Percentiles rank a stretch among this genome's conserved stretches.
phyloP scores from a whole-genome alignment of 2,113 vertebrate species.

The Maccullochella peelii region DNA sequence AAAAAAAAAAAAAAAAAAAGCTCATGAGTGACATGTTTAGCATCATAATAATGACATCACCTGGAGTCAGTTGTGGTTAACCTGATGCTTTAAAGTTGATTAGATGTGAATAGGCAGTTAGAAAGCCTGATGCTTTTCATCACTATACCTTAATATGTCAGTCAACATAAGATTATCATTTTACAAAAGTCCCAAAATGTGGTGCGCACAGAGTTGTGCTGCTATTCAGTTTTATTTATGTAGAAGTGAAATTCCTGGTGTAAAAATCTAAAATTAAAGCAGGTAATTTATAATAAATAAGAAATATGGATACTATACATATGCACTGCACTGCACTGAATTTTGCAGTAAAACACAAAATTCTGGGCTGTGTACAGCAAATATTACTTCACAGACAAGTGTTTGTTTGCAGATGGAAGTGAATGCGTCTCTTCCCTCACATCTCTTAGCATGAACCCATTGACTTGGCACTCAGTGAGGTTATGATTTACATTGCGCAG shows the following conservation, averaged over 20 bases:
- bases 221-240: neutral
- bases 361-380: neutral
- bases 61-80: neutral
- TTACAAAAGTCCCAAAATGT: neutral
- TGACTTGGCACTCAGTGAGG: constrained; percentile 46
- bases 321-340: neutral
- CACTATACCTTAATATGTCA: neutral
- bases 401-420: constrained; percentile 44
- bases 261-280: neutral
- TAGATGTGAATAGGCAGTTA: constrained; percentile 13
- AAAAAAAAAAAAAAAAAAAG: constrained; percentile 25
- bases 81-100: neutral
- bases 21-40: constrained; percentile 42
- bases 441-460: constrained; percentile 53
- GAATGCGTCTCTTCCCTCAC: constrained; percentile 27
- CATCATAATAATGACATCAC: constrained; percentile 42
- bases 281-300: neutral
- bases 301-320: neutral
- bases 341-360: neutral
- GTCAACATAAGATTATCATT: neutral
- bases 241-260: neutral
- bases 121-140: constrained; percentile 12
- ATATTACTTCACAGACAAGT: constrained; percentile 24
- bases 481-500: constrained; percentile 72
- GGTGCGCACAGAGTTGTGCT: neutral